These are phyloP conservation scores for Burhinus bistriatus DNA, from an alignment of 2,113 vertebrate genomes.

Conservation along the genomic window DNA sequence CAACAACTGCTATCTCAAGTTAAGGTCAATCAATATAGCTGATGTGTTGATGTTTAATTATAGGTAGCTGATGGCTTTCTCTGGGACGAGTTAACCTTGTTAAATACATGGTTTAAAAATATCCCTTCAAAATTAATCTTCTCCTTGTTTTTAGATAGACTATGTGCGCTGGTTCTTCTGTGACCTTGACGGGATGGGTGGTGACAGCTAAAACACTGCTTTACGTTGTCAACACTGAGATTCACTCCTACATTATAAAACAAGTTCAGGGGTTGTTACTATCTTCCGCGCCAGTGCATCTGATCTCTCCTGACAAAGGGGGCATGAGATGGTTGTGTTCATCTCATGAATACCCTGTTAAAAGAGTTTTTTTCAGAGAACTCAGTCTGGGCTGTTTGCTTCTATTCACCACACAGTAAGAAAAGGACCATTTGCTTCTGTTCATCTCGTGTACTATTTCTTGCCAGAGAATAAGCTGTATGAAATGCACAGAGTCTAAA, in stretches of 20 bases:
- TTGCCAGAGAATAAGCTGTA: not conserved
- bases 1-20: constrained; percentile 9
- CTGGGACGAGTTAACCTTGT: constrained; percentile 6
- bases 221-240: not conserved
- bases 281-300: constrained; percentile 13
- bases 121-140: constrained; percentile 3
- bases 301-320: constrained; percentile 24
- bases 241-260: constrained; percentile 18
- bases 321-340: constrained; percentile 28
- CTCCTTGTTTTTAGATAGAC: not conserved
- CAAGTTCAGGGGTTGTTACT: constrained; percentile 6
- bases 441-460: not conserved
- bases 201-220: not conserved
- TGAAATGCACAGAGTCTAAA: not conserved
- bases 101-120: constrained; percentile 22
- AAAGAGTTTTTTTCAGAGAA: constrained; percentile 17
- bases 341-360: constrained; percentile 40
- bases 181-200: not conserved
- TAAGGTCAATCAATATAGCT: constrained; percentile 20
- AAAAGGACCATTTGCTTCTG: constrained; percentile 46
- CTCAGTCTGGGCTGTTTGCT: not conserved
- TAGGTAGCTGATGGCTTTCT: constrained; percentile 9
- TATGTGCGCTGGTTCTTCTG: not conserved
- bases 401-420: constrained; percentile 13
- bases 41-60: constrained; percentile 24